Evolutionary conservation across 2,113 vertebrate genomes (phyloP), one percentile per base, ranked within the genome.

Genomic region (Sinocyclocheilus rhinocerous): DNA sequence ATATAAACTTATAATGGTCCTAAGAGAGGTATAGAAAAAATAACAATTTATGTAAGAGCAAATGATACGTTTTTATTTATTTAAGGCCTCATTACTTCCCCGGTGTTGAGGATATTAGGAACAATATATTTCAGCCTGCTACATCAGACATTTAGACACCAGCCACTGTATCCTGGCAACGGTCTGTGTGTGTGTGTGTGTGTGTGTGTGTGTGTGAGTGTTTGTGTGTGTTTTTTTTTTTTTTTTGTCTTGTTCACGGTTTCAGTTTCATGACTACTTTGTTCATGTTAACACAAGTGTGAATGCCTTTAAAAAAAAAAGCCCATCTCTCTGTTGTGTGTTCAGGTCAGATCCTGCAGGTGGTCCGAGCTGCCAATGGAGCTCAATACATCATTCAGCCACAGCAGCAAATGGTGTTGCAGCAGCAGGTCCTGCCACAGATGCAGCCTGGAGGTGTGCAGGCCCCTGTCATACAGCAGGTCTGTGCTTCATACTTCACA

Each of bases 401-500:
- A 1, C 97, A 98, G 93, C 98, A 99, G 91, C 96, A 95, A 83
- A 97, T 99, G 90, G 95, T 99, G 88, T 91, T 99, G 63, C 97
- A 98, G 93, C 97, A 97, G 88, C 98, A 98, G 81, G 96, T 97
- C 76, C 96, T 97, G 90, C 96, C 96, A 1, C 96, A 97, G 85
- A 99, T 99, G 97, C 98, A 98, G 89, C 95, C 97, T 24, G 97
- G 97, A 2, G 97, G 97, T 8, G 97, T 98, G 70, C 98, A 98
- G 91, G 96, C 97, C 7, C 98, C 98, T 3, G 97, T 99, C 87
- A 99, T 99, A 92, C 98, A 99, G 88, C 98, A 99, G 97, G 98
- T 99, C 89, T 9, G 84, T 65, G 63, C 29, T 87, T 22, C 50
- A 22, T 72, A 76, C 83, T 45, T 36, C 29, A 84, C 24, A 8